phyloP scores from a whole-genome alignment of 1,140 invertebrate genomes.

The Lucilia sericata region DNA sequence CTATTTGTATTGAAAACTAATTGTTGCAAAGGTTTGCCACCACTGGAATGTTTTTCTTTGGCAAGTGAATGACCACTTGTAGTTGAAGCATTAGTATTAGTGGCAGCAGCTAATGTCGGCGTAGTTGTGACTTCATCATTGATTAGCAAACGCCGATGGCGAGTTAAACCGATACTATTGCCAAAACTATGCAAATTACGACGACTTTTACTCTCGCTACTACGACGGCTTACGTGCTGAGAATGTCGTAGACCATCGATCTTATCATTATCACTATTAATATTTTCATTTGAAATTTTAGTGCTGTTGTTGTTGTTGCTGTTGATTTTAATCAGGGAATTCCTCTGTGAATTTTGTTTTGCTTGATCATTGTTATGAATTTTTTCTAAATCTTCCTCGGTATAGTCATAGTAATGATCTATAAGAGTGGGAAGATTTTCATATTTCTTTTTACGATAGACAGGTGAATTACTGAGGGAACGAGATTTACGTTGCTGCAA shows the following conservation, averaged over 20 bases:
- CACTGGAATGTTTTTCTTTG: not conserved
- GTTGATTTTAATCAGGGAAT: not conserved
- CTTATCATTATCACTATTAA: not conserved
- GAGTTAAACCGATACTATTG: conserved; percentile 53
- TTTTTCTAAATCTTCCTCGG: conserved; percentile 40
- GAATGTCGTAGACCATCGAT: conserved; percentile 60
- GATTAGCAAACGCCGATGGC: conserved; percentile 48
- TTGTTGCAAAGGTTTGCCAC: conserved; percentile 34
- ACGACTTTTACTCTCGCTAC: conserved; percentile 55
- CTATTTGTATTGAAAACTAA: conserved; percentile 29
- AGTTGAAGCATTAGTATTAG: not conserved
- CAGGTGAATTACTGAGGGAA: conserved; percentile 62
- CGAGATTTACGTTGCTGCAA: conserved; percentile 55
- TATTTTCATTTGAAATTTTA: not conserved
- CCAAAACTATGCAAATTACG: conserved; percentile 52
- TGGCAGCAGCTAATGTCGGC: not conserved
- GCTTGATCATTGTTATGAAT: not conserved
- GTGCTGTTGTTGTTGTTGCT: conserved; percentile 25
- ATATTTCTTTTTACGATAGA: conserved; percentile 61
- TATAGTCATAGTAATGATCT: conserved; percentile 53
- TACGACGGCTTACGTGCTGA: conserved; percentile 62
- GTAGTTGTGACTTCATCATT: not conserved
- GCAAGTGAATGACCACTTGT: conserved; percentile 2
- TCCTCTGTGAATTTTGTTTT: not conserved
- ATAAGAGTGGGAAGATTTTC: conserved; percentile 60